Conservation (phyloP, 2,797 vertebrate genomes). For the Rhinatrema bivittatum region DNA sequence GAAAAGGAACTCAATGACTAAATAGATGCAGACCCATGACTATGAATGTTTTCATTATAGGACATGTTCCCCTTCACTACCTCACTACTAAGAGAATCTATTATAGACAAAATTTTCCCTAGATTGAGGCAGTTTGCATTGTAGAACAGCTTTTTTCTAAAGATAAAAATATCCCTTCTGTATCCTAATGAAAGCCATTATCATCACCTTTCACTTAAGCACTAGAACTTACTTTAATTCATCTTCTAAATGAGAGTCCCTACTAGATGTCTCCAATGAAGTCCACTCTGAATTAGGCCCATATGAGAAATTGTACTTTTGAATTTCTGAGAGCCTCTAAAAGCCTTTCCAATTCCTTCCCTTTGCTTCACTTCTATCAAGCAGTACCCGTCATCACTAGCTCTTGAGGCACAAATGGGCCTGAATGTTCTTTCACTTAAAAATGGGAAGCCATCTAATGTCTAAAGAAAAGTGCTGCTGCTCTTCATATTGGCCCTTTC, state of each 20-base stretch:
- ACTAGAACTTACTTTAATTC: neutral
- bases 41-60: too few relatives aligned
- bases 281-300: neutral
- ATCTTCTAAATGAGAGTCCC: too few relatives aligned
- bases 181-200: slow-evolving; percentile 22
- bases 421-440: slow-evolving; percentile 1
- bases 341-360: neutral
- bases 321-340: neutral
- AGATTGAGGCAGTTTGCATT: too few relatives aligned
- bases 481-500: neutral
- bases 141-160: too few relatives aligned
- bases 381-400: neutral
- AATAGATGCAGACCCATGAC: too few relatives aligned
- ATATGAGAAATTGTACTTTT: neutral
- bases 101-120: too few relatives aligned
- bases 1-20: too few relatives aligned
- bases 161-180: too few relatives aligned
- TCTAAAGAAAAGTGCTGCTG: neutral
- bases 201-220: neutral
- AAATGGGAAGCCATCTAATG: neutral
- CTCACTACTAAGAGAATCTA: too few relatives aligned
- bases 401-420: neutral
- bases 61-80: too few relatives aligned
- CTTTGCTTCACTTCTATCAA: neutral
- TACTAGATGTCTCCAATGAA: neutral